Conservation (phyloP, 2,113 vertebrate genomes). For the Limanda limanda region DNA sequence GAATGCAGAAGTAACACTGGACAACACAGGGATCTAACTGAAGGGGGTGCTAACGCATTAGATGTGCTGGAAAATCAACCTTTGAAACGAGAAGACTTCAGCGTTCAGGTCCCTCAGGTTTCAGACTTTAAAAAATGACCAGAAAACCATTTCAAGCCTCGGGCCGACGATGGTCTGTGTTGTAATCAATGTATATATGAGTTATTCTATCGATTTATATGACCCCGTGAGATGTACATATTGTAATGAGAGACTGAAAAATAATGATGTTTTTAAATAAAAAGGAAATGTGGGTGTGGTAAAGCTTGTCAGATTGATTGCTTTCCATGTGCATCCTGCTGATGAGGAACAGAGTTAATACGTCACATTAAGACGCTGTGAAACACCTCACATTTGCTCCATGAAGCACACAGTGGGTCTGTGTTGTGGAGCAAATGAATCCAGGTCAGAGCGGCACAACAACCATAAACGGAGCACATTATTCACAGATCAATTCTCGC, state of each 20-base stretch:
- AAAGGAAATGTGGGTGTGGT: slow-evolving; percentile 58
- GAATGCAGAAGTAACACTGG: slow-evolving; percentile 77
- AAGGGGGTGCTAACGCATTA: slow-evolving; percentile 61
- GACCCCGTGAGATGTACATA: slow-evolving; percentile 77
- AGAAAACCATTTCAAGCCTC: slow-evolving; percentile 43
- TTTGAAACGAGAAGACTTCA: slow-evolving; percentile 30
- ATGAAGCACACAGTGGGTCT: slow-evolving; percentile 18
- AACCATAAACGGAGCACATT: slow-evolving; percentile 54
- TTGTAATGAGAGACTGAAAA: slow-evolving; percentile 56
- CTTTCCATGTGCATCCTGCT: slow-evolving; percentile 10
- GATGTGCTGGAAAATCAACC: slow-evolving; percentile 39
- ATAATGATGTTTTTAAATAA: slow-evolving; percentile 64
- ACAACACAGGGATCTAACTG: slow-evolving; percentile 69
- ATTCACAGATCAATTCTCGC: slow-evolving; percentile 62
- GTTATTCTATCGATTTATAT: slow-evolving; percentile 66
- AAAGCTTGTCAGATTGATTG: background rate
- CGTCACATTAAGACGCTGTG: background rate
- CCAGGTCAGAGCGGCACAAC: slow-evolving; percentile 45
- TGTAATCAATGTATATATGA: slow-evolving; percentile 73
- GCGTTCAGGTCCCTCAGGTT: slow-evolving; percentile 53
- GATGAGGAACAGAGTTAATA: background rate
- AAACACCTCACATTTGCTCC: slow-evolving; percentile 29
- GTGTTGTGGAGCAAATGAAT: slow-evolving; percentile 51
- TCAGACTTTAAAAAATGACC: slow-evolving; percentile 69
- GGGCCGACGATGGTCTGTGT: slow-evolving; percentile 55